These are phyloP conservation scores for Xestia rhomboidea DNA, from an alignment of 2,888 invertebrate genomes.

Conservation along the genomic window DNA sequence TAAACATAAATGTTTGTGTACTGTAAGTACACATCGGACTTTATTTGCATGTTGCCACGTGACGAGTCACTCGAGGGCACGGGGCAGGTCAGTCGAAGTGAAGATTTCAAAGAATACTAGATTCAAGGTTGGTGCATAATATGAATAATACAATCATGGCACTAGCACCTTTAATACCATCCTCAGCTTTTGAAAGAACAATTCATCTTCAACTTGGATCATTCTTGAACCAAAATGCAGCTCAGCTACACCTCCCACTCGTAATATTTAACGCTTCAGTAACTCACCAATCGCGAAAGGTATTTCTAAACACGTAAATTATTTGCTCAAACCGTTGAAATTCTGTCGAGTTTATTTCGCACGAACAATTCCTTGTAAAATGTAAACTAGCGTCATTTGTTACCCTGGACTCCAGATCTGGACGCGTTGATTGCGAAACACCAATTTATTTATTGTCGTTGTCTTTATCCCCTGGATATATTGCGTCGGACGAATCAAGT, in stretches of 20 bases:
- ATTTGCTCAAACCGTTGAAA: slow-evolving; percentile 55
- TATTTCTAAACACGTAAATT: slow-evolving; percentile 56
- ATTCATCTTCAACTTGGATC: not conserved
- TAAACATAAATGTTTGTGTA: not conserved
- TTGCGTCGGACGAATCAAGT: slow-evolving; percentile 59
- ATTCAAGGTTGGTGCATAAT: not conserved
- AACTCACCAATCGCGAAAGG: slow-evolving; percentile 48
- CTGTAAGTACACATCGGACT: not conserved
- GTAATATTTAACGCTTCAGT: slow-evolving; percentile 36
- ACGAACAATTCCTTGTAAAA: slow-evolving; percentile 61
- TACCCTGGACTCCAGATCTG: slow-evolving; percentile 66
- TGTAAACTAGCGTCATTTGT: slow-evolving; percentile 67
- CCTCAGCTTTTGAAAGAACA: not conserved
- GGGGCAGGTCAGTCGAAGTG: not conserved
- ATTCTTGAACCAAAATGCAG: slow-evolving; percentile 25
- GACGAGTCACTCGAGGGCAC: not conserved
- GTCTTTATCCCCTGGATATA: slow-evolving; percentile 64
- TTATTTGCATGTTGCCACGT: not conserved
- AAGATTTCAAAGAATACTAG: not conserved
- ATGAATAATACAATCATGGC: not conserved
- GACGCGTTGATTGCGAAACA: slow-evolving; percentile 66
- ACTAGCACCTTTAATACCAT: not conserved
- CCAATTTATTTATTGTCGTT: slow-evolving; percentile 71
- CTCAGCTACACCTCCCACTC: slow-evolving; percentile 6
- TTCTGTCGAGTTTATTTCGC: slow-evolving; percentile 56